Percentiles rank a stretch among this genome's conserved stretches.
phyloP scores from a whole-genome alignment of 2,888 invertebrate genomes.

The Herminia tarsipennalis region DNA sequence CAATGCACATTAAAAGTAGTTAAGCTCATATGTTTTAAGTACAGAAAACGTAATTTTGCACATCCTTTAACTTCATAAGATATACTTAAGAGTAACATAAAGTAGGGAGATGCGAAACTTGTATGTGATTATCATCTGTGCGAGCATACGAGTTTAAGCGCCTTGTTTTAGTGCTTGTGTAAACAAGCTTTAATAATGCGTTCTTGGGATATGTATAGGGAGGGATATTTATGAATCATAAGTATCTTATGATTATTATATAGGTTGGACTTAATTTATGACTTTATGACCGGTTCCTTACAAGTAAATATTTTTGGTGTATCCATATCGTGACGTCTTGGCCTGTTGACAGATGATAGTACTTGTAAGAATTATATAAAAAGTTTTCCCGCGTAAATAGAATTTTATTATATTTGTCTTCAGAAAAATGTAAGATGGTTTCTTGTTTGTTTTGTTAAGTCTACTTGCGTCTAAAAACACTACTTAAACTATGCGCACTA shows the following conservation, averaged over 20 bases:
- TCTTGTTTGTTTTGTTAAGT: background rate
- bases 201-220: conserved; percentile 19
- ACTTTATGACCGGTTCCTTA: too few relatives aligned
- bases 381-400: too few relatives aligned
- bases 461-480: background rate
- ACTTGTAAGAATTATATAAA: too few relatives aligned
- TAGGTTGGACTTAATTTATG: too few relatives aligned
- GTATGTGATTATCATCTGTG: conserved; percentile 41
- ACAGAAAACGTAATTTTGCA: conserved; percentile 24
- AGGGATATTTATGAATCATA: background rate
- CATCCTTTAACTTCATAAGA: conserved; percentile 27
- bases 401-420: too few relatives aligned
- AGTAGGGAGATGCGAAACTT: conserved; percentile 36
- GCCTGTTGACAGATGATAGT: too few relatives aligned
- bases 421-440: too few relatives aligned
- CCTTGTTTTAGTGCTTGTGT: conserved; percentile 39
- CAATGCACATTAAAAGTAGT: conserved; percentile 23
- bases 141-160: conserved; percentile 28
- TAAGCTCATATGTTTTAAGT: conserved; percentile 25
- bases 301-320: too few relatives aligned
- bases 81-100: conserved; percentile 34
- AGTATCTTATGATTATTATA: too few relatives aligned
- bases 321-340: too few relatives aligned
- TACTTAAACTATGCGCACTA: background rate
- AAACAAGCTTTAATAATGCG: conserved; percentile 41